Evolutionary conservation across 2,797 vertebrate genomes (phyloP).

Genomic region (Apogon hyalosoma): DNA sequence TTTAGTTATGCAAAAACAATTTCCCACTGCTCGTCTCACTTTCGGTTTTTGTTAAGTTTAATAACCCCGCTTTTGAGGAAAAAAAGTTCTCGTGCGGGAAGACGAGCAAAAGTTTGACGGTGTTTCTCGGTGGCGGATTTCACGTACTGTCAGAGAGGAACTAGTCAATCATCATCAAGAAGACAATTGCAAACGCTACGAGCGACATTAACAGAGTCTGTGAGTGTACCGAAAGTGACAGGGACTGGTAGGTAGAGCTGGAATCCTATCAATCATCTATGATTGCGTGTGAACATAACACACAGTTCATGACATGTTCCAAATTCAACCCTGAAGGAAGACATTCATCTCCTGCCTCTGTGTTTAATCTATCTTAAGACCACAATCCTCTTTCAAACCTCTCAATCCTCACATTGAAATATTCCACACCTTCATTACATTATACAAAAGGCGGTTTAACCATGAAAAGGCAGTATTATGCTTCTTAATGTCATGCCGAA

Average conservation of each 20-base stretch:
- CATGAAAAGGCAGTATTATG: slow-evolving; percentile 46
- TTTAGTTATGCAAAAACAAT: no score
- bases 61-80: not conserved
- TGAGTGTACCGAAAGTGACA: slow-evolving; percentile 38
- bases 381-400: slow-evolving; percentile 59
- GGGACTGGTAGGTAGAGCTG: slow-evolving; percentile 26
- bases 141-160: slow-evolving; percentile 26
- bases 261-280: slow-evolving; percentile 49
- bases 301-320: slow-evolving; percentile 49
- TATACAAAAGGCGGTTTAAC: slow-evolving; percentile 58
- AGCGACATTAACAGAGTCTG: slow-evolving; percentile 26
- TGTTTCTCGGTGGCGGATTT: slow-evolving; percentile 26
- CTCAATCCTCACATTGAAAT: slow-evolving; percentile 45
- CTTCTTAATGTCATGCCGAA: slow-evolving; percentile 40
- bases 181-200: slow-evolving; percentile 39
- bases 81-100: slow-evolving; percentile 17
- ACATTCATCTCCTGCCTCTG: slow-evolving; percentile 57
- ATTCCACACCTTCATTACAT: slow-evolving; percentile 58
- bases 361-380: slow-evolving; percentile 60
- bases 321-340: slow-evolving; percentile 53
- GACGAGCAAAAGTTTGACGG: slow-evolving; percentile 35
- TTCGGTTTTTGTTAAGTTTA: no score
- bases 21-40: no score
- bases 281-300: slow-evolving; percentile 41
- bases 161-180: slow-evolving; percentile 41